Percentiles rank a stretch among this genome's conserved stretches.
Conservation (phyloP, 1,140 invertebrate species). For the Cherax destructor region DNA sequence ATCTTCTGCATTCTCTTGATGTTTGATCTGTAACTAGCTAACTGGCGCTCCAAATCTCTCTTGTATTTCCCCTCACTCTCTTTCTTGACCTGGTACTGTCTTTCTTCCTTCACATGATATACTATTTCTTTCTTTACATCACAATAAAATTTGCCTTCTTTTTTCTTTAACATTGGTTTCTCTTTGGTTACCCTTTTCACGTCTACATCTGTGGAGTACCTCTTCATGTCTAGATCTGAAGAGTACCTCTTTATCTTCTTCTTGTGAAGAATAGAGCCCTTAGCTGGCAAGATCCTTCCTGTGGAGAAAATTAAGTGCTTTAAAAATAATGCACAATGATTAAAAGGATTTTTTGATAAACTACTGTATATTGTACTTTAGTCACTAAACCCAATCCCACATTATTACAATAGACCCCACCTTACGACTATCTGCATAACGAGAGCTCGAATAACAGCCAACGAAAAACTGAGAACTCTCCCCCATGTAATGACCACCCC, state of each 20-base stretch:
- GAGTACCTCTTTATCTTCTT: background rate
- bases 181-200: background rate
- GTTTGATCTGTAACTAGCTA: slow-evolving; percentile 1
- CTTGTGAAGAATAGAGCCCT: background rate
- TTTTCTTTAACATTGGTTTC: background rate
- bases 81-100: background rate
- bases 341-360: too few relatives aligned
- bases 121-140: background rate
- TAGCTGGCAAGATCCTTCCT: background rate
- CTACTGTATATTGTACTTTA: too few relatives aligned
- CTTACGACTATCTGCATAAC: too few relatives aligned
- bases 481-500: too few relatives aligned
- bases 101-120: background rate
- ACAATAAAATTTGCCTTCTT: background rate
- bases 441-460: too few relatives aligned
- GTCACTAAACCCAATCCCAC: too few relatives aligned
- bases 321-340: too few relatives aligned
- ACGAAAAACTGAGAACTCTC: too few relatives aligned
- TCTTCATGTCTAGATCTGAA: background rate
- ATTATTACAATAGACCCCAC: too few relatives aligned
- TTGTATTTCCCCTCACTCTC: background rate
- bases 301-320: background rate
- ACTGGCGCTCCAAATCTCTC: slow-evolving; percentile 1
- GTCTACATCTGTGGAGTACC: background rate
- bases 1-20: slow-evolving; percentile 21